Conservation (phyloP, 2,113 vertebrate genomes). For the Passerina amoena region DNA sequence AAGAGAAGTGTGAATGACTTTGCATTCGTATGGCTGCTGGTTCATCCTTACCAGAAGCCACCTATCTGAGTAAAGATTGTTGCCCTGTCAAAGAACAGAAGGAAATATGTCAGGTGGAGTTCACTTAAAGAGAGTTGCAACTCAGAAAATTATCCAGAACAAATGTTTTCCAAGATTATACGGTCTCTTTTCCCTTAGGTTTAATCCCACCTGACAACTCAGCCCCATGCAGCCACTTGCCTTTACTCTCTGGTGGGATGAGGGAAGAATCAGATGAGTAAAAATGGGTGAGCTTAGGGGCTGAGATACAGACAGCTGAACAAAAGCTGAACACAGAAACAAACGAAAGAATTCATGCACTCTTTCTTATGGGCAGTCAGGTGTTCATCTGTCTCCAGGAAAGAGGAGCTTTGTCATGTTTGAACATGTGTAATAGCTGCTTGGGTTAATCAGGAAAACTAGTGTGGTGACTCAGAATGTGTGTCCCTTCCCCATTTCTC, state of each 20-base stretch:
- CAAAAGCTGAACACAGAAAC: not conserved
- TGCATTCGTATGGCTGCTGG: not conserved
- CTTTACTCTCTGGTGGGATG: not conserved
- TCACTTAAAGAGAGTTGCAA: not conserved
- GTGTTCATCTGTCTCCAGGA: not conserved
- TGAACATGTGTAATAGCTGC: accelerated
- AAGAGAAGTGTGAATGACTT: not conserved
- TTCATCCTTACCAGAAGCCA: not conserved
- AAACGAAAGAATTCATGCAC: not conserved
- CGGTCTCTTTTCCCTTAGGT: not conserved
- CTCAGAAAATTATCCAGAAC: not conserved
- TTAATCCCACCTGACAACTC: not conserved
- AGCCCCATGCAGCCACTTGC: not conserved
- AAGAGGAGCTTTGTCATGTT: not conserved
- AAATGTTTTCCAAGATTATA: not conserved
- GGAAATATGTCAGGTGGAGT: not conserved
- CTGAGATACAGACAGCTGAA: not conserved
- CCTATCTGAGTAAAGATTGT: not conserved
- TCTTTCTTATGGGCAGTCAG: not conserved
- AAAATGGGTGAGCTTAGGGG: not conserved
- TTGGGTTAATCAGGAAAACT: not conserved
- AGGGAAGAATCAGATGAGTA: not conserved
- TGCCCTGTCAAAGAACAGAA: not conserved
- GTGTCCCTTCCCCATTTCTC: not conserved
- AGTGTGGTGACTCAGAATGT: not conserved